Conservation (phyloP, 2,888 invertebrate genomes). For the Scotopteryx bipunctaria region DNA sequence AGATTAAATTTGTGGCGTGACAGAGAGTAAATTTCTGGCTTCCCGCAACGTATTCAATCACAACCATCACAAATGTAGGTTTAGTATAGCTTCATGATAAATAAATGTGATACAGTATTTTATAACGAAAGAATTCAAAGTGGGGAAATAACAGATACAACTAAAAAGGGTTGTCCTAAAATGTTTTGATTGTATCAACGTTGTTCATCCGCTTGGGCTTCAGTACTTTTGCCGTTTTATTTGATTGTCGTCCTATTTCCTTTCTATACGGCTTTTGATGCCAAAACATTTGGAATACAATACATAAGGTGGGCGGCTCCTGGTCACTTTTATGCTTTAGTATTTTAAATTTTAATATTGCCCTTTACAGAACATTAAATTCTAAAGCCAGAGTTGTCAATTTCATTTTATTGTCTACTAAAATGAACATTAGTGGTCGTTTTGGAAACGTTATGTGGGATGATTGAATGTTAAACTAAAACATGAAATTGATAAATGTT, state of each 20-base stretch:
- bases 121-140: slow-evolving; percentile 4
- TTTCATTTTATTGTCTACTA: slow-evolving; percentile 36
- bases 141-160: not conserved
- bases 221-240: slow-evolving; percentile 7
- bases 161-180: slow-evolving; percentile 10
- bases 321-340: slow-evolving; percentile 32
- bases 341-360: slow-evolving; percentile 32
- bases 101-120: no score
- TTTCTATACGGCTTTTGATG: slow-evolving; percentile 8
- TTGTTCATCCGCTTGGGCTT: slow-evolving; percentile 1
- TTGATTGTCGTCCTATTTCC: slow-evolving; percentile 16
- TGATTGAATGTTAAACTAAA: slow-evolving; percentile 26
- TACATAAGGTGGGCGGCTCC: slow-evolving; percentile 31
- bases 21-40: not conserved
- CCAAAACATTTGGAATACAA: slow-evolving; percentile 23
- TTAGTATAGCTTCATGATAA: no score
- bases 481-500: slow-evolving; percentile 34
- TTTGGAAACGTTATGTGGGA: slow-evolving; percentile 27
- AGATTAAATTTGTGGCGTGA: slow-evolving; percentile 11
- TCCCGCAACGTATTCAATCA: not conserved
- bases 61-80: no score
- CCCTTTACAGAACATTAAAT: slow-evolving; percentile 33
- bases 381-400: slow-evolving; percentile 33
- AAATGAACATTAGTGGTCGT: slow-evolving; percentile 32
- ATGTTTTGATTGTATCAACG: slow-evolving; percentile 17